Conservation (phyloP, 1,140 invertebrate species). For the Liolophura sinensis region DNA sequence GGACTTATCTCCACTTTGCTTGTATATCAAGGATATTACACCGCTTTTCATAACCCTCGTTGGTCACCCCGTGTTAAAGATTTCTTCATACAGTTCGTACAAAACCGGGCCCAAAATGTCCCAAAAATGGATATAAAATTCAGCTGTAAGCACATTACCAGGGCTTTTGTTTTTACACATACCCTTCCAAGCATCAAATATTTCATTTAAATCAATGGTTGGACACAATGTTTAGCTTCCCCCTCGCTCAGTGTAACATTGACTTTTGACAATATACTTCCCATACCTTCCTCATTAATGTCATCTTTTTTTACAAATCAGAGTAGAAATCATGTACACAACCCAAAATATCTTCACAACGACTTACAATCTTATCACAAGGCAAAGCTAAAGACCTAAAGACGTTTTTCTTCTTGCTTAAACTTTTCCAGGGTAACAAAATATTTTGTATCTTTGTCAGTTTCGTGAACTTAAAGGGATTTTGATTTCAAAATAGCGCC, state of each 20-base stretch:
- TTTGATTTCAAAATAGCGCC: conserved; percentile 5
- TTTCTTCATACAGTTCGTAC: not conserved
- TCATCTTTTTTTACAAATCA: conserved; percentile 13
- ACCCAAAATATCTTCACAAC: conserved; percentile 7
- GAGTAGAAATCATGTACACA: conserved; percentile 13
- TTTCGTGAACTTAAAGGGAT: not conserved
- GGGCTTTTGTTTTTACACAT: conserved; percentile 17
- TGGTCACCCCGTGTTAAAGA: conserved; percentile 3
- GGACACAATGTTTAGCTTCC: not conserved
- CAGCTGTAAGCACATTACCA: conserved; percentile 11
- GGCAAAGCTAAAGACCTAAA: too few relatives aligned
- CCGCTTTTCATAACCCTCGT: conserved; percentile 11
- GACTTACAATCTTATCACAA: not conserved
- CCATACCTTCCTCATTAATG: conserved; percentile 1
- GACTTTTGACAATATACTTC: not conserved
- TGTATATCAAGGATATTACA: conserved; percentile 9
- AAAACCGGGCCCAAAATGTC: not conserved
- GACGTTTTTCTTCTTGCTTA: too few relatives aligned
- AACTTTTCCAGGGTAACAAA: too few relatives aligned
- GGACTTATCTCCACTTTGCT: conserved; percentile 12
- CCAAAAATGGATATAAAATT: conserved; percentile 17
- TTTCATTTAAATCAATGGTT: conserved; percentile 8
- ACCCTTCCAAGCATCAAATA: not conserved
- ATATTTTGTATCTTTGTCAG: conserved; percentile 6
- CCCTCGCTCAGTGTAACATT: not conserved